Evolutionary conservation across 2,113 vertebrate species (phyloP).

Genomic region (Pipra filicauda): DNA sequence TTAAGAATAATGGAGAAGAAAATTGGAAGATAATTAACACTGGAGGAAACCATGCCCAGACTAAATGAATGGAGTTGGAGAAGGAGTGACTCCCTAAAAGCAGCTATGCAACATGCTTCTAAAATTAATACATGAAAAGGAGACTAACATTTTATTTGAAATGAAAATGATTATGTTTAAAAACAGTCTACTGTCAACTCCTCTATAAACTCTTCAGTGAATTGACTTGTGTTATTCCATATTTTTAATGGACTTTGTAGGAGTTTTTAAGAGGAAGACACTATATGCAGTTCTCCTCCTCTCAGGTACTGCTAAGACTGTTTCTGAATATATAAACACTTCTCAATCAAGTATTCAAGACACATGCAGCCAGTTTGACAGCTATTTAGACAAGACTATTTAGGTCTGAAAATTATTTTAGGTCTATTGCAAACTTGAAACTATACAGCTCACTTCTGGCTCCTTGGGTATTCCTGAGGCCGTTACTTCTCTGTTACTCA

Average conservation of each 20-base stretch:
- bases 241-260: background rate
- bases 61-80: background rate
- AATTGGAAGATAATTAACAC: background rate
- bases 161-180: background rate
- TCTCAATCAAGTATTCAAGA: background rate
- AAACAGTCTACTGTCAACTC: conserved; percentile 1
- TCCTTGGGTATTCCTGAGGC: background rate
- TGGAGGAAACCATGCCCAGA: background rate
- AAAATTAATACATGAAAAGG: conserved; percentile 9
- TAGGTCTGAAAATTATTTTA: background rate
- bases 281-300: background rate
- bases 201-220: background rate
- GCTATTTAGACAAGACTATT: background rate
- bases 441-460: background rate
- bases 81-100: background rate
- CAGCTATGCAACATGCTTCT: background rate
- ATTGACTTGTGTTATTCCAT: background rate
- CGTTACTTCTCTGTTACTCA: background rate
- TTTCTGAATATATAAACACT: conserved; percentile 12
- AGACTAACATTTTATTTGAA: background rate
- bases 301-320: background rate
- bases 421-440: background rate
- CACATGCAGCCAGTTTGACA: background rate
- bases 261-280: background rate
- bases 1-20: background rate